These are phyloP conservation scores for Erynnis tages DNA, from an alignment of 2,888 invertebrate species.

Conservation along the genomic window DNA sequence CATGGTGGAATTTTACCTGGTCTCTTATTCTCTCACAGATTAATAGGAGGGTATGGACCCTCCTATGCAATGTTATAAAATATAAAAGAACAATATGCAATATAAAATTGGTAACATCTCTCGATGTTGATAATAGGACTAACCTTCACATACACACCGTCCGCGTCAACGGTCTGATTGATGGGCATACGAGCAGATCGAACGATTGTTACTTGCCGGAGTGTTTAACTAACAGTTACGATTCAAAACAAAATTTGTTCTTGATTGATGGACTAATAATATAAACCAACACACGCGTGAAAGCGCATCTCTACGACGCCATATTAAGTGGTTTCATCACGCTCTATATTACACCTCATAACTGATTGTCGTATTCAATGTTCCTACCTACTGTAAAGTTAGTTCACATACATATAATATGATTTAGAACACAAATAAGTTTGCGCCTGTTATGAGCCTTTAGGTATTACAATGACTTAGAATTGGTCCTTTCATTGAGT, in stretches of 20 bases:
- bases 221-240: slow-evolving; percentile 77
- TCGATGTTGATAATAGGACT: slow-evolving; percentile 5
- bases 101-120: neutral
- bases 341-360: slow-evolving; percentile 13
- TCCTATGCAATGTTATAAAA: too few species aligned
- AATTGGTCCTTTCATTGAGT: too few species aligned
- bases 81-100: neutral
- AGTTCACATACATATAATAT: neutral
- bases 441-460: too few species aligned
- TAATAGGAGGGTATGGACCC: too few species aligned
- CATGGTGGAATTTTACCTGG: too few species aligned
- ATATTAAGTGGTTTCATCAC: slow-evolving; percentile 38
- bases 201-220: slow-evolving; percentile 56
- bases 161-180: slow-evolving; percentile 72
- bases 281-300: slow-evolving; percentile 67
- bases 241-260: slow-evolving; percentile 73
- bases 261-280: slow-evolving; percentile 81
- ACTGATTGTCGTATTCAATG: slow-evolving; percentile 11
- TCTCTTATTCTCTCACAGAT: too few species aligned
- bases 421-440: neutral
- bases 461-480: too few species aligned
- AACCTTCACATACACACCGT: slow-evolving; percentile 37
- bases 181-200: slow-evolving; percentile 62
- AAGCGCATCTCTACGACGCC: slow-evolving; percentile 30
- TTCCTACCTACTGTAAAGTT: neutral